Evolutionary conservation across 2,797 vertebrate genomes (phyloP).

Genomic region (Craterocephalus amniculus): DNA sequence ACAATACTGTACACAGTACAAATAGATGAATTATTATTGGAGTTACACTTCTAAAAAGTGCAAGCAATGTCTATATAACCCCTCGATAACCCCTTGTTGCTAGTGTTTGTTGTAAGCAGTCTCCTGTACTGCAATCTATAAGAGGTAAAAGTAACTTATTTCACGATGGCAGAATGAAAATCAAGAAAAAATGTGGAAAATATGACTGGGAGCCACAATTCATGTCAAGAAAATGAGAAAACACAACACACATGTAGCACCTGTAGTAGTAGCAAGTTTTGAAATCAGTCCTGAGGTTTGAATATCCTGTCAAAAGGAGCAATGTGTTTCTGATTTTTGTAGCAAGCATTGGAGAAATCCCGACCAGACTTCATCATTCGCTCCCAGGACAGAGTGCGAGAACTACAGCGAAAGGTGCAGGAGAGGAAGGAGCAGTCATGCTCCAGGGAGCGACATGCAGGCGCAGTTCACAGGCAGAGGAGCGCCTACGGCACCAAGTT

Average conservation of each 20-base stretch:
- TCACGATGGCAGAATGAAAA: neutral
- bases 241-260: slow-evolving; percentile 2
- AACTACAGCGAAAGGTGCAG: slow-evolving; percentile 77
- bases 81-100: neutral
- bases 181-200: neutral
- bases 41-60: neutral
- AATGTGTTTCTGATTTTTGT: slow-evolving; percentile 37
- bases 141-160: neutral
- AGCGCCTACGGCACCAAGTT: slow-evolving; percentile 72
- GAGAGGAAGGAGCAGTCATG: slow-evolving; percentile 76
- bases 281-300: neutral
- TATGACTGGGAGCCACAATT: neutral
- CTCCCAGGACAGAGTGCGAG: slow-evolving; percentile 83
- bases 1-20: neutral
- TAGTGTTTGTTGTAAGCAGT: neutral
- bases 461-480: slow-evolving; percentile 39
- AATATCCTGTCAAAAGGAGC: slow-evolving; percentile 31
- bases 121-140: neutral
- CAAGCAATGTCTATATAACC: neutral
- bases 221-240: slow-evolving; percentile 16
- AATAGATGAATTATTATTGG: neutral
- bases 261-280: neutral
- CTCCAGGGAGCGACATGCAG: slow-evolving; percentile 10
- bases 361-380: slow-evolving; percentile 88
- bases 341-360: slow-evolving; percentile 87